Evolutionary conservation across 1,140 invertebrate species (phyloP).

Genomic region (Odontomachus brunneus): DNA sequence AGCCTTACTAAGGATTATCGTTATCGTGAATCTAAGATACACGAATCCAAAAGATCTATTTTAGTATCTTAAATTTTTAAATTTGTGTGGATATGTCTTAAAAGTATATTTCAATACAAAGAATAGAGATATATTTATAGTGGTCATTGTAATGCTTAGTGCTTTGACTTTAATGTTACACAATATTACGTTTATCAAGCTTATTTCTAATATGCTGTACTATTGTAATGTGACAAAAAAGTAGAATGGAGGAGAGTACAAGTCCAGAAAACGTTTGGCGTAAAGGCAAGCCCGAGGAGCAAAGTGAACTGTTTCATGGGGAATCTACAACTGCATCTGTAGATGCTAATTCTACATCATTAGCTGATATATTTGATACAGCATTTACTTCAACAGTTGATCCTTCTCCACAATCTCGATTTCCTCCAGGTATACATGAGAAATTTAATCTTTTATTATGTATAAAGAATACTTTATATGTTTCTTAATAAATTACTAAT

Average conservation of each 20-base stretch:
- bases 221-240: constrained; percentile 18
- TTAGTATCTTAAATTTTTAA: not conserved
- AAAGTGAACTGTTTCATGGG: constrained; percentile 77
- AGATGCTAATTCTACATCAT: constrained; percentile 83
- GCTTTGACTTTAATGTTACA: not conserved
- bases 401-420: constrained; percentile 82
- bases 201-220: not conserved
- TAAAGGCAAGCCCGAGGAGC: constrained; percentile 79
- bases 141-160: constrained; percentile 6
- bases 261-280: constrained; percentile 79
- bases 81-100: not conserved
- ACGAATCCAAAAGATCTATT: not conserved
- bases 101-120: not conserved
- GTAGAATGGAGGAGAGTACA: constrained; percentile 80
- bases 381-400: constrained; percentile 86
- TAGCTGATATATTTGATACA: constrained; percentile 86
- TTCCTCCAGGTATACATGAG: constrained; percentile 79
- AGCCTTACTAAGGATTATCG: not conserved
- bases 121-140: not conserved
- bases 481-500: not conserved
- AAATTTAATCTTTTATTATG: not conserved
- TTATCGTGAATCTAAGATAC: not conserved
- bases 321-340: constrained; percentile 79
- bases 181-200: not conserved
- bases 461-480: not conserved